Evolutionary conservation across 2,797 vertebrate genomes (phyloP).

Genomic region (Smutsia gigantea): DNA sequence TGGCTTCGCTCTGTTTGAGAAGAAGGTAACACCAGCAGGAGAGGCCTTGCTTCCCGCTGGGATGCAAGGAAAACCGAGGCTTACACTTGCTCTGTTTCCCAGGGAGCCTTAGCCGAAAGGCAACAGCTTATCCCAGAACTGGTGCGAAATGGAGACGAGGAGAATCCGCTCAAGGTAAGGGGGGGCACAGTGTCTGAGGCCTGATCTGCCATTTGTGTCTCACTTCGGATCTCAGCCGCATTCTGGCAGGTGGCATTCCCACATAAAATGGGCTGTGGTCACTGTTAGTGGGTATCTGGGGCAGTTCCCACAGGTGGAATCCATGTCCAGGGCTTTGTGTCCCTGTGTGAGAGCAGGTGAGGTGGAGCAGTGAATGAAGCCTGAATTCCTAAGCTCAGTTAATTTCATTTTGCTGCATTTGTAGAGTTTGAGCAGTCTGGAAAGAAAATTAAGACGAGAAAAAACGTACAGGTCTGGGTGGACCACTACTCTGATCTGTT

Average conservation of each 20-base stretch:
- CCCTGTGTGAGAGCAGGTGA: not conserved
- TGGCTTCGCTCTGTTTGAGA: slow-evolving; percentile 97
- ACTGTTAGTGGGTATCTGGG: not conserved
- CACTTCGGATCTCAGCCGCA: not conserved
- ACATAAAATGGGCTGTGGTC: not conserved
- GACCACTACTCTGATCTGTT: not conserved
- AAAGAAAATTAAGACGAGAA: slow-evolving; percentile 11
- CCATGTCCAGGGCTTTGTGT: not conserved
- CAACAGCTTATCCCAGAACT: slow-evolving; percentile 91
- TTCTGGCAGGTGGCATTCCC: not conserved
- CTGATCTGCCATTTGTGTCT: not conserved
- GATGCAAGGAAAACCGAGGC: not conserved
- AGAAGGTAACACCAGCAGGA: slow-evolving; percentile 91
- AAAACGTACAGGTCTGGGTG: not conserved
- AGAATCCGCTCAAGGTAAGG: slow-evolving; percentile 92
- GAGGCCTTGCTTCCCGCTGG: not conserved
- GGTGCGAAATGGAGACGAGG: slow-evolving; percentile 91
- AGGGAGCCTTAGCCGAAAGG: slow-evolving; percentile 92
- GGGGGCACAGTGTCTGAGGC: not conserved
- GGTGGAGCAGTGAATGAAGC: not conserved
- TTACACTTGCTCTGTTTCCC: slow-evolving; percentile 70
- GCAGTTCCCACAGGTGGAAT: not conserved
- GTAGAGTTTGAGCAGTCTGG: slow-evolving; percentile 36
- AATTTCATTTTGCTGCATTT: slow-evolving; percentile 23
- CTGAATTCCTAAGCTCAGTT: not conserved